Evolutionary conservation across 2,888 invertebrate species (phyloP).

Genomic region (Netelia fuscicornis): DNA sequence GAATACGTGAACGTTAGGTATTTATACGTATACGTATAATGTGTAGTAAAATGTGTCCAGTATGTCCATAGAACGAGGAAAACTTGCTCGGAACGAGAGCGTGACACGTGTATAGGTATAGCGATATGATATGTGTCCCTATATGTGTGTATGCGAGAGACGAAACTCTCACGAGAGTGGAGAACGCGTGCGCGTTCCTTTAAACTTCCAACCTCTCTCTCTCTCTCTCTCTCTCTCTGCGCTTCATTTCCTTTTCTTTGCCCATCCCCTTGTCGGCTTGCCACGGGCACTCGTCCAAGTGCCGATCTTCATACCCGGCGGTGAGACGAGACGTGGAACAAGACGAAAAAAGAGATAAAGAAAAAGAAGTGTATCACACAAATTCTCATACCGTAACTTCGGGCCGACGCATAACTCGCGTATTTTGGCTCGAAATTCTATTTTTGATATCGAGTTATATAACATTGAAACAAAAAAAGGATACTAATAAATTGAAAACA

Average conservation of each 20-base stretch:
- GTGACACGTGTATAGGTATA: slow-evolving; percentile 8
- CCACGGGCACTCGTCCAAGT: slow-evolving; percentile 54
- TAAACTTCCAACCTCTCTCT: slow-evolving; percentile 65
- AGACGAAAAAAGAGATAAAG: slow-evolving; percentile 2
- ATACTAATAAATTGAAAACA: not conserved
- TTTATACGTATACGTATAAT: not conserved
- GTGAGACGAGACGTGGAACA: not conserved
- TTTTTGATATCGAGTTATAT: not conserved
- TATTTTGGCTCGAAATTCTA: slow-evolving; percentile 2
- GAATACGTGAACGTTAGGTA: not conserved
- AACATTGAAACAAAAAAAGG: not conserved
- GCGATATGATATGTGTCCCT: not conserved
- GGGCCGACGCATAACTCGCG: not conserved
- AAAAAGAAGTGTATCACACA: not conserved
- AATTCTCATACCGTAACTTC: slow-evolving; percentile 31
- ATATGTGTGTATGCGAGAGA: slow-evolving; percentile 3
- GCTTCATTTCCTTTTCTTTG: slow-evolving; percentile 2
- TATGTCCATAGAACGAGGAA: slow-evolving; percentile 10
- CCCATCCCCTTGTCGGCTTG: slow-evolving; percentile 34
- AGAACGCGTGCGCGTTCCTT: slow-evolving; percentile 67
- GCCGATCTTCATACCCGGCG: slow-evolving; percentile 35
- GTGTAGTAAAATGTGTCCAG: slow-evolving; percentile 6
- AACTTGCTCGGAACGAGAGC: slow-evolving; percentile 4
- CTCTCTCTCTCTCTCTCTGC: slow-evolving; percentile 7
- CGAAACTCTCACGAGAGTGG: not conserved